These are phyloP conservation scores for Omphaloscelis lunosa DNA, from an alignment of 2,888 invertebrate genomes.

Conservation along the genomic window DNA sequence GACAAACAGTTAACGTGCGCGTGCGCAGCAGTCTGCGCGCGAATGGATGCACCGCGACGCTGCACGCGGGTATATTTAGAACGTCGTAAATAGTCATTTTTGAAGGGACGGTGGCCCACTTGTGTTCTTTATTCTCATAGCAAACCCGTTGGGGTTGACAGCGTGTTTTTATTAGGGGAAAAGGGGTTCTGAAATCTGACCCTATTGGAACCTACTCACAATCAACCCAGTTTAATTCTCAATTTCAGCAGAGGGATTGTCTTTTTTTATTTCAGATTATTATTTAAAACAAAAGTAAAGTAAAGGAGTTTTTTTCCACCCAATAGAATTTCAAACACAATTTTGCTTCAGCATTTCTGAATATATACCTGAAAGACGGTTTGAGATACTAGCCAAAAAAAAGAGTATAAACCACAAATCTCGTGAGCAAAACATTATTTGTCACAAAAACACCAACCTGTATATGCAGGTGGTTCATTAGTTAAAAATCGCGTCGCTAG, in stretches of 20 bases:
- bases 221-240: background rate
- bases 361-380: too few species aligned
- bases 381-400: background rate
- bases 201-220: background rate
- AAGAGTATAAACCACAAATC: background rate
- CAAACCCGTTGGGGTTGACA: slow-evolving; percentile 42
- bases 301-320: background rate
- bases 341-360: background rate
- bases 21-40: slow-evolving; percentile 41
- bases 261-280: background rate
- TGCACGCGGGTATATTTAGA: slow-evolving; percentile 66
- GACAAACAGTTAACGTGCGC: slow-evolving; percentile 59
- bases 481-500: slow-evolving; percentile 59
- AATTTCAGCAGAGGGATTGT: background rate
- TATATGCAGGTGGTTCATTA: slow-evolving; percentile 68
- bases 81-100: slow-evolving; percentile 70
- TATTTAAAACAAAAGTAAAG: too few species aligned
- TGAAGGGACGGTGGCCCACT: slow-evolving; percentile 71
- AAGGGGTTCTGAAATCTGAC: background rate
- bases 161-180: slow-evolving; percentile 50
- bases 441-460: slow-evolving; percentile 49
- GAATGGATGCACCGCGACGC: slow-evolving; percentile 62
- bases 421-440: background rate
- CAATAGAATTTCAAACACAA: background rate
- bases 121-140: slow-evolving; percentile 67